Base-by-base conservation (phyloP, 2,113 vertebrate genomes). In the Carettochelys insculpta region DNA sequence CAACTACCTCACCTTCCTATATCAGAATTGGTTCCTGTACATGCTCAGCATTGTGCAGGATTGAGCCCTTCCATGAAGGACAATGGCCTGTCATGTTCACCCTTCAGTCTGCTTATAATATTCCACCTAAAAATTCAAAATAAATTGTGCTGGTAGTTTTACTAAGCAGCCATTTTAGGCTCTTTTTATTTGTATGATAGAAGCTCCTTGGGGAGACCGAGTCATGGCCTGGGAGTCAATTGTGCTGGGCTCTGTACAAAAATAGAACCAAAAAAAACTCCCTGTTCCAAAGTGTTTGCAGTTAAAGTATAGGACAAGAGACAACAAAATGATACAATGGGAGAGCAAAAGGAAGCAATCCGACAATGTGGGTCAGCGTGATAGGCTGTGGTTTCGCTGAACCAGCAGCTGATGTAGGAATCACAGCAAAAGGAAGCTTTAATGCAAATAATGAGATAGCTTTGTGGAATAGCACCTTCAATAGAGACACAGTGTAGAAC, bases 401-500 rank as follows among this genome's bases (percentile, higher is more conserved):
- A 61, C 6, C 1, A 4, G 61, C 25, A 61, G 13, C 43, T 51
- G 41, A 31, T 29, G 41, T 3, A 2, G 45, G 38, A 20, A 43
- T 85, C 56, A 10, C 22, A 20, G 24, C 17, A 2, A 10, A 77
- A 65, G 17, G 2, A 41, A 38, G 17, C 31, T 80, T 92, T 71
- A 51, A 71, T 1, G 22, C 51, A 29, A 61, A 12, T 43, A 27
- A 25, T 12, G 6, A 48, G 52, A n/a, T 41, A 82, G 76, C 0
- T 0, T 29, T 11, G 47, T 25, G 41, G 10, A 48, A 5, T 8
- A 75, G 22, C 1, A 54, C 82, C 65, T 19, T 38, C 0, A 13
- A 78, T 5, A 7, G 11, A 31, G 87, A 87, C 77, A 8, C 5
- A 24, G 4, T 5, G 5, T 78, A 8, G 27, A 5, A 29, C 11